Evolutionary conservation across 2,797 vertebrate species (phyloP).

Genomic region (Sciaenops ocellatus): DNA sequence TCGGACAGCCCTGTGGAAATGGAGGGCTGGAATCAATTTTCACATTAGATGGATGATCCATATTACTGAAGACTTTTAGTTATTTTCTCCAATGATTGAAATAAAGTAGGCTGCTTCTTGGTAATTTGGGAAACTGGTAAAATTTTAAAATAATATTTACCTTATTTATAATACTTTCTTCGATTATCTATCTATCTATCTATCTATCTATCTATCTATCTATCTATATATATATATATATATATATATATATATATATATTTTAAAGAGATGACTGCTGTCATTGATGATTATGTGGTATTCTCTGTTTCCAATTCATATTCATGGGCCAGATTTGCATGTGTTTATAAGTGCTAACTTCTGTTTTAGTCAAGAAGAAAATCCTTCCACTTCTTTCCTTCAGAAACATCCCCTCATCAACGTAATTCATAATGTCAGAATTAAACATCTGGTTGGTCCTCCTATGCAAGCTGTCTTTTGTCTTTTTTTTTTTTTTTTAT

Average conservation of each 20-base stretch:
- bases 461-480: conserved; percentile 64
- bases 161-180: neutral
- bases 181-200: too few species aligned
- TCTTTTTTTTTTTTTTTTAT: conserved; percentile 47
- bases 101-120: neutral
- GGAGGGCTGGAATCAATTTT: conserved; percentile 36
- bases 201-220: too few species aligned
- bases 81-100: neutral
- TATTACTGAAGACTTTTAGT: neutral
- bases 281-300: neutral
- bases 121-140: neutral
- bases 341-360: conserved; percentile 37
- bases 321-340: conserved; percentile 19
- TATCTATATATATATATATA: too few species aligned
- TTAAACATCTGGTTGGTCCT: conserved; percentile 65
- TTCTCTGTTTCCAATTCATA: neutral
- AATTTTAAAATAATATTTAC: neutral
- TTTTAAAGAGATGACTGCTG: neutral
- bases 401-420: conserved; percentile 55
- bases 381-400: conserved; percentile 45
- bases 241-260: too few species aligned
- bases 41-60: conserved; percentile 20
- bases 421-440: conserved; percentile 51
- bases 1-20: conserved; percentile 27
- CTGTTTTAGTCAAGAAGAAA: conserved; percentile 34